Evolutionary conservation across 2,888 invertebrate genomes (phyloP).

Genomic region (Cristatella mucedo): DNA sequence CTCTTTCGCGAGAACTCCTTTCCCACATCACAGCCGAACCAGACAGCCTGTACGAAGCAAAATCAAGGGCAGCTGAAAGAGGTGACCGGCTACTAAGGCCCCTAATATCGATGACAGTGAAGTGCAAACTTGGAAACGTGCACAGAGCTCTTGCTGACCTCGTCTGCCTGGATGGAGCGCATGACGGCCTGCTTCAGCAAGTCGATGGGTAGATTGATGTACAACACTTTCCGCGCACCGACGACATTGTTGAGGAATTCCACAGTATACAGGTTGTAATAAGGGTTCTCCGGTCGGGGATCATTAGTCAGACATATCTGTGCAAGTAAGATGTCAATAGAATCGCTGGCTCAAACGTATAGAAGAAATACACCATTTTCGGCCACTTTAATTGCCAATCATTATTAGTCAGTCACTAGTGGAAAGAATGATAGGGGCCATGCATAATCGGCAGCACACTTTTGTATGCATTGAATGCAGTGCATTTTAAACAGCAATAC

Average conservation of each 20-base stretch:
- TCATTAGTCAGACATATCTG: conserved; percentile 73
- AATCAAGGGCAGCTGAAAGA: neutral
- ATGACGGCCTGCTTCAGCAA: conserved; percentile 56
- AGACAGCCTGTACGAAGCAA: conserved; percentile 48
- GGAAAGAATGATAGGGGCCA: no score
- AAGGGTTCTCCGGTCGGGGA: conserved; percentile 62
- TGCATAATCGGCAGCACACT: no score
- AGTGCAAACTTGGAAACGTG: no score
- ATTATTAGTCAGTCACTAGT: no score
- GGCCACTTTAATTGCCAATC: no score
- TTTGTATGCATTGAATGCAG: no score
- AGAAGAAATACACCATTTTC: no score
- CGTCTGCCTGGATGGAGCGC: conserved; percentile 59
- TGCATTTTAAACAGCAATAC: no score
- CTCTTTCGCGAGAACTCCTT: conserved; percentile 62
- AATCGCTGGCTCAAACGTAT: no score
- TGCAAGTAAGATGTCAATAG: conserved; percentile 15
- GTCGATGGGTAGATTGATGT: conserved; percentile 73
- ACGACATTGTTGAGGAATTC: conserved; percentile 75
- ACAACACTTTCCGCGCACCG: conserved; percentile 59
- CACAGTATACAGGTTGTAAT: conserved; percentile 62
- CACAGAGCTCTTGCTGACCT: conserved; percentile 39
- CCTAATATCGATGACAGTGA: no score
- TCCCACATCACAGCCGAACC: conserved; percentile 79
- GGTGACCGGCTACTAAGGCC: no score